Evolutionary conservation across 2,113 vertebrate genomes (phyloP).

Genomic region (Myotis yumanensis): DNA sequence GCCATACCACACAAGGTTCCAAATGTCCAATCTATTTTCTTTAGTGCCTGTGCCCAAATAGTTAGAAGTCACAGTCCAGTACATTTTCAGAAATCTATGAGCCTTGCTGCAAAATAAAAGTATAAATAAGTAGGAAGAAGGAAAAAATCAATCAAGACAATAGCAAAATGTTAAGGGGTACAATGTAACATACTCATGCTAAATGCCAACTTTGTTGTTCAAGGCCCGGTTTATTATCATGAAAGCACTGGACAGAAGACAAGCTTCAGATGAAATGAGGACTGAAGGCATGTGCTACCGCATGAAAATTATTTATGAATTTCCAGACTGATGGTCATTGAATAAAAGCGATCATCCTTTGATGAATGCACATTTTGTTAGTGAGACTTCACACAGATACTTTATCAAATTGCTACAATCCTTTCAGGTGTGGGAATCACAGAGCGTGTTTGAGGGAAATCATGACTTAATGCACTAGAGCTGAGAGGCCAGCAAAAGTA

Average conservation of each 20-base stretch:
- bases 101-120: conserved; percentile 61
- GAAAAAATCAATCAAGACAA: conserved; percentile 65
- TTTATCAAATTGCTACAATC: conserved; percentile 52
- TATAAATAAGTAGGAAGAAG: conserved; percentile 43
- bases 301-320: conserved; percentile 41
- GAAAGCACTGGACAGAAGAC: conserved; percentile 43
- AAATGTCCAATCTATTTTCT: conserved; percentile 72
- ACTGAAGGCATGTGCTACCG: background rate
- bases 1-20: conserved; percentile 55
- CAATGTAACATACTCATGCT: conserved; percentile 24
- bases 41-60: conserved; percentile 39
- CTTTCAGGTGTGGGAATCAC: conserved; percentile 45
- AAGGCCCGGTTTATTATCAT: conserved; percentile 48
- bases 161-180: conserved; percentile 49
- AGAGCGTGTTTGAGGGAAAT: background rate
- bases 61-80: conserved; percentile 57
- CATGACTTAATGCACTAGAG: background rate
- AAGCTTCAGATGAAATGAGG: conserved; percentile 62
- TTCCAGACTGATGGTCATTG: conserved; percentile 40
- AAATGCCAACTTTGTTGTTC: conserved; percentile 69
- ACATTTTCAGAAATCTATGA: conserved; percentile 76
- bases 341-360: conserved; percentile 53
- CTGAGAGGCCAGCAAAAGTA: conserved; percentile 7
- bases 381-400: conserved; percentile 52
- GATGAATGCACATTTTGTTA: conserved; percentile 66